Base-by-base conservation (phyloP, 2,888 invertebrate genomes). In the Acleris literana region DNA sequence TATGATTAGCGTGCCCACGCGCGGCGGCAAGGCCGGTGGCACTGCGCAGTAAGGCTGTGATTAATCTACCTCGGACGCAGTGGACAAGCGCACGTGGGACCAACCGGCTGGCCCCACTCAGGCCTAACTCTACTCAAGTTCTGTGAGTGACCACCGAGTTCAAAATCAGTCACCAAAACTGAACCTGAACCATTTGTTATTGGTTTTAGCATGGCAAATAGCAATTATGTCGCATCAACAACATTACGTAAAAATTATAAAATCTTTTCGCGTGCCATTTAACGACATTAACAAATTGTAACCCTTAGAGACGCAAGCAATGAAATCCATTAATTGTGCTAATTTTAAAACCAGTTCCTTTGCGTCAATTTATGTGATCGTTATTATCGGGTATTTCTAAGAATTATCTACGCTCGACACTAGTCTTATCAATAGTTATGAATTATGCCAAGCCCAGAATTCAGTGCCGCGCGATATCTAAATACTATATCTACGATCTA, bases 1-100 rank as follows among this genome's bases (percentile, higher is more conserved):
- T 88, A 87, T 90, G 88, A 88, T 84, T 80, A 75, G 78, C 69
- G 72, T 76, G 74, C 92, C 92, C 90, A 92, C 92, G 89, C 91
- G 81, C 79, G 68, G 48, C 70, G 69, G 71, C 90, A 90, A 92
- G 90, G 90, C 77, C 90, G 79, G 74, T 72, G 55, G 68, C 79
- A 82, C 85, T 92, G 89, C 92, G 92, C 88, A 92, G 88, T 91
- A 87, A 39, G 88, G 82, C 73, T 84, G 90, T 91, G 92, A 92
- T 91, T 91, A 90, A 91, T 90, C 86, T 78, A 72, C 81, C 82
- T 78, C 78, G 80, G 79, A 72, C 79, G 83, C 86, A 85, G 84
- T 85, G 91, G 91, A 90, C 92, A 88, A 80, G 82, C 83, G 83
- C 80, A 76, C 39, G 39, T 39, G 80, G 75, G 74, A 80, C 75